These are phyloP conservation scores for Dynastes grantii DNA, from an alignment of 2,888 invertebrate species.

Conservation along the genomic window DNA sequence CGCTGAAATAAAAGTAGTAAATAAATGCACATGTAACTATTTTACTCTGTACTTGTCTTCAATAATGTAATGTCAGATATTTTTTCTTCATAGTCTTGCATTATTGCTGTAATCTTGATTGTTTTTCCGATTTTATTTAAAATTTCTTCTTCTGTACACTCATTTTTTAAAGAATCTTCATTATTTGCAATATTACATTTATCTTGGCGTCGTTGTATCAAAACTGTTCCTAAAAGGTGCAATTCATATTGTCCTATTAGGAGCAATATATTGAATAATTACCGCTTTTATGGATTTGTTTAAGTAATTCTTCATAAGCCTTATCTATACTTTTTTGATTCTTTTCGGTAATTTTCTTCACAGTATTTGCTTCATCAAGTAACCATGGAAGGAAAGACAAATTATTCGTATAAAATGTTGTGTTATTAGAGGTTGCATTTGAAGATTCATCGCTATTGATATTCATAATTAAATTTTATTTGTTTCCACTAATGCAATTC, in stretches of 20 bases:
- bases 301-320: background rate
- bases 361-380: background rate
- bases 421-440: too few species aligned
- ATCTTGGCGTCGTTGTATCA: background rate
- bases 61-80: background rate
- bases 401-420: too few species aligned
- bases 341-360: conserved; percentile 1
- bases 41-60: conserved; percentile 12
- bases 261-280: background rate
- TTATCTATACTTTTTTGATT: background rate
- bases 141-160: background rate
- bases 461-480: too few species aligned
- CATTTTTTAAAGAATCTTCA: background rate
- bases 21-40: background rate
- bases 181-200: background rate
- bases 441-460: too few species aligned
- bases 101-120: background rate
- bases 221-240: background rate
- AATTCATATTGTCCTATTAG: background rate
- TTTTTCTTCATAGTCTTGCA: background rate
- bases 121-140: background rate
- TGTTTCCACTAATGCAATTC: too few species aligned
- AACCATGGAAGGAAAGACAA: background rate
- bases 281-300: background rate
- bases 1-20: conserved; percentile 14